phyloP scores from a whole-genome alignment of 2,888 invertebrate genomes.

The Creontiades dilutus region DNA sequence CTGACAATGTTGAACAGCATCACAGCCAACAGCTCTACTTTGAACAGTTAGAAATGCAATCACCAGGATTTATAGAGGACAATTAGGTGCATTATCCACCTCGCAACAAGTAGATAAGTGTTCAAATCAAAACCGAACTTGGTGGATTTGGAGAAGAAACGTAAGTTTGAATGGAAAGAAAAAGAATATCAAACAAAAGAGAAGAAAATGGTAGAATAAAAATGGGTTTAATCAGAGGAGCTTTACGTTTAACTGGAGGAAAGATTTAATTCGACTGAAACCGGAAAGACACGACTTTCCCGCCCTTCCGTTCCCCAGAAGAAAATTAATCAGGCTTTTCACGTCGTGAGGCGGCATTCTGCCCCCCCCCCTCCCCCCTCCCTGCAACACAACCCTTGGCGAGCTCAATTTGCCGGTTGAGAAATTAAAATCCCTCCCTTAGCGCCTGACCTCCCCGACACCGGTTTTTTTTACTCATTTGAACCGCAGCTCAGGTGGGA shows the following conservation, averaged over 20 bases:
- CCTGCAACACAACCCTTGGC: background rate
- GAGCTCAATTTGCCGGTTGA: constrained; percentile 26
- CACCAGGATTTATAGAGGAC: no score
- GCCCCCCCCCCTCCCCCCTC: background rate
- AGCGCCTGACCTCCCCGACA: background rate
- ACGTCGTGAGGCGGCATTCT: background rate
- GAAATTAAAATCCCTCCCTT: background rate
- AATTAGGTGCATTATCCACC: no score
- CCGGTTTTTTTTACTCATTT: background rate
- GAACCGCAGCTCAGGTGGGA: background rate
- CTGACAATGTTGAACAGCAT: no score
- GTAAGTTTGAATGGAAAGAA: background rate
- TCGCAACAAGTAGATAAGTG: no score
- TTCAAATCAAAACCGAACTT: no score
- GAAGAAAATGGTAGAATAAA: background rate
- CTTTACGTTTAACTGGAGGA: background rate
- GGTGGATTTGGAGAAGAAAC: no score
- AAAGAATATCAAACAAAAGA: no score
- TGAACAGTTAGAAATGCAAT: no score
- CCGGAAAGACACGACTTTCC: background rate
- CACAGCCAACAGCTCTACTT: no score
- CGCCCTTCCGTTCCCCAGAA: background rate
- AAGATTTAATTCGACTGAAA: background rate
- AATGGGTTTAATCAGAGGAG: background rate
- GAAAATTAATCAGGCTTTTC: constrained; percentile 39